These are phyloP conservation scores for Leucopternis melanops DNA, from an alignment of 2,113 vertebrate species.

Conservation along the genomic window DNA sequence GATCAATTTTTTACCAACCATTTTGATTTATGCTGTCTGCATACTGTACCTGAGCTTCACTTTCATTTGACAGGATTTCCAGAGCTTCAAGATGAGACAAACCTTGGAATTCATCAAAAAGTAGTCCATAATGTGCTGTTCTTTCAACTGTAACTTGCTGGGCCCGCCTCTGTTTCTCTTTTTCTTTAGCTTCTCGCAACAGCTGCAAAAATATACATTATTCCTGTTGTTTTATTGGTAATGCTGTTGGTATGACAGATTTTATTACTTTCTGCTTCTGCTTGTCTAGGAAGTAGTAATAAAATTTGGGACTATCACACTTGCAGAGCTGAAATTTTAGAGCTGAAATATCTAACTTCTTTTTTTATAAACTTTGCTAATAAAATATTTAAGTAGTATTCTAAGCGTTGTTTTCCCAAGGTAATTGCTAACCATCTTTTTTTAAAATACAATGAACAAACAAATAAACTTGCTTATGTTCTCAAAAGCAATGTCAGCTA, in stretches of 20 bases:
- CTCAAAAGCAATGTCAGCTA: not conserved
- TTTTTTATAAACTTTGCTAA: not conserved
- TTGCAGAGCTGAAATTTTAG: not conserved
- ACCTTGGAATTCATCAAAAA: slow-evolving; percentile 97
- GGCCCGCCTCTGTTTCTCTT: slow-evolving; percentile 84
- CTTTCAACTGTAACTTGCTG: slow-evolving; percentile 82
- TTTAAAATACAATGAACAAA: not conserved
- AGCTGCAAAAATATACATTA: slow-evolving; percentile 74
- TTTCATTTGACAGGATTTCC: slow-evolving; percentile 97
- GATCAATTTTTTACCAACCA: not conserved
- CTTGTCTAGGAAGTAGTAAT: not conserved
- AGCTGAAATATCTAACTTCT: not conserved
- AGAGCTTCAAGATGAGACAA: slow-evolving; percentile 96
- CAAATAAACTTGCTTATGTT: not conserved
- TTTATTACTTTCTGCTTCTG: not conserved
- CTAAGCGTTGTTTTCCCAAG: not conserved
- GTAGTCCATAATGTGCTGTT: slow-evolving; percentile 90
- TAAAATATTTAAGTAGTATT: not conserved
- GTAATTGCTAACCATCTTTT: not conserved
- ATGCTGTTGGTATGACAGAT: not conserved
- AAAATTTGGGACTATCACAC: not conserved
- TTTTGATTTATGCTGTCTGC: not conserved
- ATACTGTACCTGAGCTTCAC: slow-evolving; percentile 84
- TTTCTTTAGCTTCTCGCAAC: slow-evolving; percentile 95
- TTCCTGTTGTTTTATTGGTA: not conserved